Evolutionary conservation across 2,888 invertebrate genomes (phyloP), one percentile per base, ranked within the genome.

Genomic region (Dermolepida albohirtum): DNA sequence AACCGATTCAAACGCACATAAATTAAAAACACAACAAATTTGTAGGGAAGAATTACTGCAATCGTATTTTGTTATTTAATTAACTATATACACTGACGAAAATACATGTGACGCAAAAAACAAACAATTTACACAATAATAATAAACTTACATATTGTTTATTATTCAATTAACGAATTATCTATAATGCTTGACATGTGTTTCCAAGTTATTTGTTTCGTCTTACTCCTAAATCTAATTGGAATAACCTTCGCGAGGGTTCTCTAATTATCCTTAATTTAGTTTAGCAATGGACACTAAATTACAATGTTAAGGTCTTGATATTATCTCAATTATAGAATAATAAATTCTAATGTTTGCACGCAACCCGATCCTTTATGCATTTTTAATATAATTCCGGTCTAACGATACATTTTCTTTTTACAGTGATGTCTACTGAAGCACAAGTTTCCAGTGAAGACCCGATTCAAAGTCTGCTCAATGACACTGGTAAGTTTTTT

Each of bases 391-490:
- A 12, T 67, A 11, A 6, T 57, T 16, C 41, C 16, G 16, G 14
- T 4, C 16, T 43, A n/a, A 57, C 11, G 1, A 57, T 16, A 1
- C 5, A 6, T 43, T 40, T 12, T 41, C 8, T 22, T 22, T 39
- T 49, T 47, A 66, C 85, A 89, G 88, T 86, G 78, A 87, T 88
- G 87, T 87, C 88, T 84, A 86, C 87, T 81, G 88, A 88, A 84
- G 86, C 87, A 82, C 87, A 88, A 84, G 87, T 86, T 83, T 85
- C 86, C 83, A 87, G 86, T 81, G 87, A 87, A 80, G 88, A 88
- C 57, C 74, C 79, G 78, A 87, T 88, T 80, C 87, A 87, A 81
- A 86, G 86, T 73, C 82, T 88, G 74, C 87, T 88, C 83, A 89
- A 89, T 82, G 88, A 88, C 79, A 88, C 89, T 74, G 88, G 88